Percentiles rank a stretch among this genome's conserved stretches.
Conservation (phyloP, 2,888 invertebrate species). For the Stegana nigrithorax region DNA sequence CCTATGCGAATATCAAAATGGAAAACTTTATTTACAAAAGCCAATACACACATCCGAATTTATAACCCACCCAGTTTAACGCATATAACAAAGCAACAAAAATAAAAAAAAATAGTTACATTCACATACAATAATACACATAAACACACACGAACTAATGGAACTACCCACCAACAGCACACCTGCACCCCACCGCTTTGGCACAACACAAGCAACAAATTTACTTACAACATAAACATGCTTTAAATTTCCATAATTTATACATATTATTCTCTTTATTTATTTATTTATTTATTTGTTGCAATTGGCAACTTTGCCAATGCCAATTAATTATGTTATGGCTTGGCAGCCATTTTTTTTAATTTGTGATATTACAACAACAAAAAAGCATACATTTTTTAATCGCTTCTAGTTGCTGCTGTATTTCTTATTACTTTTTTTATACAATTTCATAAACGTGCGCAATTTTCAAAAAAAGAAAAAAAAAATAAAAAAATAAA, state of each 20-base stretch:
- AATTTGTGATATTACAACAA: too few species aligned
- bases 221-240: not conserved
- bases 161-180: slow-evolving; percentile 39
- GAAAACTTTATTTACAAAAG: not conserved
- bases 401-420: slow-evolving; percentile 12
- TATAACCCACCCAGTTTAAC: slow-evolving; percentile 2
- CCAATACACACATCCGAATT: not conserved
- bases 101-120: slow-evolving; percentile 19
- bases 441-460: not conserved
- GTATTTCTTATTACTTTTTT: slow-evolving; percentile 14
- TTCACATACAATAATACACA: slow-evolving; percentile 32
- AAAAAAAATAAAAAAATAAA: too few species aligned
- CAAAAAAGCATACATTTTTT: too few species aligned
- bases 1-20: not conserved
- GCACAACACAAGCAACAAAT: not conserved
- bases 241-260: not conserved
- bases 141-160: slow-evolving; percentile 33
- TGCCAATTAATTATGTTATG: not conserved
- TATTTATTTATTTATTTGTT: not conserved
- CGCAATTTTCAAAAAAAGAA: too few species aligned
- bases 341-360: too few species aligned
- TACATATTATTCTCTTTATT: not conserved
- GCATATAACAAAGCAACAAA: not conserved
- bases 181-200: not conserved
- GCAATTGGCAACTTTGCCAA: too few species aligned